A percentile compares a stretch with the other conserved stretches of the same genome.
Conservation (phyloP, 1,140 invertebrate genomes). For the Nasonia vitripennis region DNA sequence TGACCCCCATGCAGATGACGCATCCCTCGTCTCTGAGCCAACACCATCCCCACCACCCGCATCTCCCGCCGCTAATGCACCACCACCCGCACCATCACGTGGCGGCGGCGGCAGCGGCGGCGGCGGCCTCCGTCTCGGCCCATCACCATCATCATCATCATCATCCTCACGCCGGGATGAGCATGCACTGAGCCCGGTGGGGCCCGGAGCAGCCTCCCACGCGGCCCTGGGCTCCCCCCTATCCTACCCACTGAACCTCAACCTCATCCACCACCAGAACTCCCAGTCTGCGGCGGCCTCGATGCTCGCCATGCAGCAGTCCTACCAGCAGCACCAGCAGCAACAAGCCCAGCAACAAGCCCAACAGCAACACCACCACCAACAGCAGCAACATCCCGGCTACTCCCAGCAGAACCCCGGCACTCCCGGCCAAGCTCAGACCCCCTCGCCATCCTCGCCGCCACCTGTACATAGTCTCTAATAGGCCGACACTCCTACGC, state of each 20-base stretch:
- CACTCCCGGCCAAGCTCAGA: constrained; percentile 69
- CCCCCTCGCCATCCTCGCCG: constrained; percentile 72
- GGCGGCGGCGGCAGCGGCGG: constrained; percentile 45
- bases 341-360: constrained; percentile 55
- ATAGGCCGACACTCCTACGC: constrained; percentile 63
- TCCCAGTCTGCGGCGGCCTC: constrained; percentile 55
- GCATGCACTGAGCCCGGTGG: constrained; percentile 78
- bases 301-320: constrained; percentile 49
- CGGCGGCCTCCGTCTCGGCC: constrained; percentile 50
- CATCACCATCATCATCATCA: constrained; percentile 70
- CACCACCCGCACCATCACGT: constrained; percentile 69
- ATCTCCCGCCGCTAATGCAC: constrained; percentile 74
- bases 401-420: constrained; percentile 65
- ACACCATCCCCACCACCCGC: constrained; percentile 74
- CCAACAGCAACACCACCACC: constrained; percentile 64
- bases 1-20: constrained; percentile 75
- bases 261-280: constrained; percentile 68
- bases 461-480: constrained; percentile 75
- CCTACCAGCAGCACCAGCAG: constrained; percentile 53
- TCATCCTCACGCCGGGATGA: constrained; percentile 75
- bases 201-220: constrained; percentile 74
- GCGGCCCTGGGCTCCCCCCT: constrained; percentile 74
- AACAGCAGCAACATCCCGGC: constrained; percentile 61
- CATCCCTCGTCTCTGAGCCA: constrained; percentile 70
- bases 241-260: constrained; percentile 73